Percentiles rank a stretch among this genome's conserved stretches.
Conservation (phyloP, 2,797 vertebrate species). For the Knipowitschia caucasica region DNA sequence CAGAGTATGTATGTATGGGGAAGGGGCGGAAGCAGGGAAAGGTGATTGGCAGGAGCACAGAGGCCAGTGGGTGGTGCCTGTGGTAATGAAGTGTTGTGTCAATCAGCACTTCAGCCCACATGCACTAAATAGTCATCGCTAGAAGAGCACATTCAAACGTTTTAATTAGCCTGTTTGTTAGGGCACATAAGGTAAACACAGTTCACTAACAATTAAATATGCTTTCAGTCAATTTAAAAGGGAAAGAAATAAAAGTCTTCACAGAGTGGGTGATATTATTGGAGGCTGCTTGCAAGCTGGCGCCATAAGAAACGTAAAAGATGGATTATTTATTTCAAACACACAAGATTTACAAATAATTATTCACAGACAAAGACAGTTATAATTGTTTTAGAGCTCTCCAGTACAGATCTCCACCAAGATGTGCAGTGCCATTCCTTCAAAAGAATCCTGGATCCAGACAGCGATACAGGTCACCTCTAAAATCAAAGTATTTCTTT, state of each 20-base stretch:
- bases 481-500: too few relatives aligned
- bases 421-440: too few relatives aligned
- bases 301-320: too few relatives aligned
- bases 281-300: too few relatives aligned
- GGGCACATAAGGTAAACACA: background rate
- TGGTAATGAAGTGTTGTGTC: slow-evolving; percentile 5
- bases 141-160: background rate
- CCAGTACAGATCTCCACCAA: too few relatives aligned
- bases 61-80: background rate
- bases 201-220: background rate
- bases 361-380: too few relatives aligned
- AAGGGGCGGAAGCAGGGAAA: background rate
- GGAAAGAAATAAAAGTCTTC: background rate
- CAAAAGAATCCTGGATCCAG: too few relatives aligned
- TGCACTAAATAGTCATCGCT: slow-evolving; percentile 2
- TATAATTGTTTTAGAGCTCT: too few relatives aligned
- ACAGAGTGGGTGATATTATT: too few relatives aligned
- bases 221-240: background rate
- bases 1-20: slow-evolving; percentile 27
- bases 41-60: background rate
- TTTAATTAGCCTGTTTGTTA: background rate
- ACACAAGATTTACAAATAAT: too few relatives aligned
- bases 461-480: too few relatives aligned
- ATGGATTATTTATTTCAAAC: too few relatives aligned
- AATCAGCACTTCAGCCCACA: background rate